A percentile compares a stretch with the other conserved stretches of the same genome.
phyloP scores from a whole-genome alignment of 2,888 invertebrate genomes.

The Sialis lutaria region DNA sequence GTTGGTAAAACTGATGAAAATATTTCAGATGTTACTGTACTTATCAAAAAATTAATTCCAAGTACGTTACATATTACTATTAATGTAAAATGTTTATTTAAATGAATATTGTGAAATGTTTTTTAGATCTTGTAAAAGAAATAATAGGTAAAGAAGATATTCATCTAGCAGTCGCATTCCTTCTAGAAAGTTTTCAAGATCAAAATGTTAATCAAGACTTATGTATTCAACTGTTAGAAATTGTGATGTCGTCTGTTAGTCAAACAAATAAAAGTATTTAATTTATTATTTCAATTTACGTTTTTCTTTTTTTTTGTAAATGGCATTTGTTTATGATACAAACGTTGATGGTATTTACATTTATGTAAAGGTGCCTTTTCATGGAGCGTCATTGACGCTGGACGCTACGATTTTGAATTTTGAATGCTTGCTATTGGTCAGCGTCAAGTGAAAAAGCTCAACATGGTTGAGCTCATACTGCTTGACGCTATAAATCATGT shows the following conservation, averaged over 20 bases:
- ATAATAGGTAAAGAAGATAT: constrained; percentile 24
- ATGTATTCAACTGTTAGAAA: constrained; percentile 27
- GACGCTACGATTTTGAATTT: no score
- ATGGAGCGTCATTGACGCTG: no score
- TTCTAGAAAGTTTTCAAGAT: constrained; percentile 25
- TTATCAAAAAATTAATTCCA: constrained; percentile 17
- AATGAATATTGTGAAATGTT: constrained; percentile 4
- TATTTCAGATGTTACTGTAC: constrained; percentile 13
- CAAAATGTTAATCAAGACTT: constrained; percentile 30
- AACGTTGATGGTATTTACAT: no score
- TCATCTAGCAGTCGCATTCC: constrained; percentile 20
- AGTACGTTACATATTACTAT: constrained; percentile 13
- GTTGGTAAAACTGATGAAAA: background rate
- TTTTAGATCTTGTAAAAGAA: constrained; percentile 19
- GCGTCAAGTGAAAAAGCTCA: no score
- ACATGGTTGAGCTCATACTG: no score
- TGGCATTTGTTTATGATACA: no score
- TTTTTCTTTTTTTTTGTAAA: no score
- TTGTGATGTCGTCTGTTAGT: constrained; percentile 12
- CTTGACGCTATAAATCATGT: no score
- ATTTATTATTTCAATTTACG: no score
- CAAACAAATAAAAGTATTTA: no score
- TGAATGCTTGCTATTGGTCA: no score
- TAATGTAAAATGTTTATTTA: background rate
- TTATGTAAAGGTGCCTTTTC: no score